Conservation (phyloP, 1,140 invertebrate genomes). For the Zaprionus taronus region DNA sequence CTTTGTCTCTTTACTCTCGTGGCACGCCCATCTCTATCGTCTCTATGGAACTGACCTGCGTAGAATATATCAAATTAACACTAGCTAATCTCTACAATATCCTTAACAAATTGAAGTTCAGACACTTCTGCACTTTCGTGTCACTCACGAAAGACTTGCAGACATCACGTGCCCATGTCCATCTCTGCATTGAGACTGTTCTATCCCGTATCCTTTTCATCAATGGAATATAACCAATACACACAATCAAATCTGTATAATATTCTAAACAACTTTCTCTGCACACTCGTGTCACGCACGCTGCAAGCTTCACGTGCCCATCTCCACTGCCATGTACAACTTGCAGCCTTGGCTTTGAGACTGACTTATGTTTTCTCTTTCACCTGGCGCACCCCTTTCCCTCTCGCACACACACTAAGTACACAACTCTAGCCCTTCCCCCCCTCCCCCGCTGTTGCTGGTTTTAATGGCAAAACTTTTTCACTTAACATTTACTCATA, state of each 20-base stretch:
- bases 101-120: too few relatives aligned
- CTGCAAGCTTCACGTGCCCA: not conserved
- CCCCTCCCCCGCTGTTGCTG: not conserved
- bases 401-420: not conserved
- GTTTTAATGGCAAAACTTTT: constrained; percentile 82
- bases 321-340: constrained; percentile 1
- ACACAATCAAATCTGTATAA: not conserved
- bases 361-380: constrained; percentile 13
- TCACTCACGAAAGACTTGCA: too few relatives aligned
- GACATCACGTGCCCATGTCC: too few relatives aligned
- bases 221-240: too few relatives aligned
- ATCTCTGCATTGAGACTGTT: too few relatives aligned
- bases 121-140: too few relatives aligned
- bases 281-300: not conserved
- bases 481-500: constrained; percentile 83
- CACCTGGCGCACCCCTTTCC: constrained; percentile 17
- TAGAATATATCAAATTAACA: too few relatives aligned
- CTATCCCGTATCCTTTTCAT: too few relatives aligned
- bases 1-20: too few relatives aligned
- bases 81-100: too few relatives aligned
- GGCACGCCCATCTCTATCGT: too few relatives aligned
- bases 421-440: constrained; percentile 15
- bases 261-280: not conserved
- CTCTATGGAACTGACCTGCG: too few relatives aligned
- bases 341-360: constrained; percentile 35